Evolutionary conservation across 2,888 invertebrate genomes (phyloP), one percentile per base, ranked within the genome.

Genomic region (Pristionchus exspectatus): DNA sequence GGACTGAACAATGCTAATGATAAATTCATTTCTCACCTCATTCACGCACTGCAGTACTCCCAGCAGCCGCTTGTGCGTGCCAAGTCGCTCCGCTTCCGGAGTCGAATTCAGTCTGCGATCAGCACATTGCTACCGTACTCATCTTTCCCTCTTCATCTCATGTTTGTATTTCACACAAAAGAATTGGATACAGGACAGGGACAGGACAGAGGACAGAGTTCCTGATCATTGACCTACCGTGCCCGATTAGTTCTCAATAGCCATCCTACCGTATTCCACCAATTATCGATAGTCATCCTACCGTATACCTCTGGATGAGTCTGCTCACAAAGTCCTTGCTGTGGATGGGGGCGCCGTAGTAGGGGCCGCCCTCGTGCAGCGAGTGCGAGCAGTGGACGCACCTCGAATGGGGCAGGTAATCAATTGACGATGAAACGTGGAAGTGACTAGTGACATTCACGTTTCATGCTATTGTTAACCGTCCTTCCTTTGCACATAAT

Each of bases 291-390:
- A 38, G 38, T 5, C 2, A 38, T 33, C 21, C n/a, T 18, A 18
- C 24, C 56, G 10, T 72, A 18, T 63, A 94, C 94, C 90, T 92
- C 21, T 92, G 92, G 16, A 98, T 95, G 14, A 98, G 96, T 77
- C 96, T 96, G 0, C 96, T 94, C 0, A 98, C 97, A 95, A 99
- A 99, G 0, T 96, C 95, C 83, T 96, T 96, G 93, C 97, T 96
- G 95, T 99, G 98, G 72, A 99, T 96, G 0, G 97, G 97, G 0
- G 97, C 97, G 0, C 97, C 96, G 98, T 98, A 99, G 92, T 99
- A 97, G 0, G 99, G 99, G 1, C 99, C 99, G 18, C 98, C 98
- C 92, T 98, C 95, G 97, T 97, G 95, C 87, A 95, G 92, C 14
- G 91, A 89, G 50, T 91, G 91, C 1, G 90, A 89, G 87, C 94